A percentile compares a stretch with the other conserved stretches of the same genome.
These are phyloP conservation scores for Limulus polyphemus DNA, from an alignment of 2,888 invertebrate genomes.

Conservation along the genomic window DNA sequence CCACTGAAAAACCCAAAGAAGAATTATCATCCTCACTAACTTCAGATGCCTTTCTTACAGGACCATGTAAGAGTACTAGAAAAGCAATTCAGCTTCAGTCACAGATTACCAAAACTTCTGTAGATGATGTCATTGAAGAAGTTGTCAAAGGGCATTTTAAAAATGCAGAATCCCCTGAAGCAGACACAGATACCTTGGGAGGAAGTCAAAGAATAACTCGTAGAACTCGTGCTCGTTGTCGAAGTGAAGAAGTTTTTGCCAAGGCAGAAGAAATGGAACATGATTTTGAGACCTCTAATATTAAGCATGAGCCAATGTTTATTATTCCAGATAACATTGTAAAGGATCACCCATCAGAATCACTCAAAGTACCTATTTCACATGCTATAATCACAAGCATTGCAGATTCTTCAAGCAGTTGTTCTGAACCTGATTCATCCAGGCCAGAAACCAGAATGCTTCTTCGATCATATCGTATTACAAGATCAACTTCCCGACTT, in stretches of 20 bases:
- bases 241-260: constrained; percentile 22
- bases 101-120: constrained; percentile 52
- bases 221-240: constrained; percentile 21
- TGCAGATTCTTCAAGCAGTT: not conserved
- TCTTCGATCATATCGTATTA: constrained; percentile 21
- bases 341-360: not conserved
- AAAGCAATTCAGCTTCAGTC: constrained; percentile 27
- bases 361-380: not conserved
- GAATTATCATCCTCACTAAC: constrained; percentile 4
- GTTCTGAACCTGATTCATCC: not conserved
- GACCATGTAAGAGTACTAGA: constrained; percentile 21
- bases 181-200: constrained; percentile 2
- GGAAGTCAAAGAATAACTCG: constrained; percentile 11
- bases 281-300: constrained; percentile 1
- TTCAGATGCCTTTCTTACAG: not conserved
- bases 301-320: not conserved
- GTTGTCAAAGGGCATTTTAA: constrained; percentile 54
- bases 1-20: constrained; percentile 7
- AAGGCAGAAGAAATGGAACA: constrained; percentile 10
- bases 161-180: constrained; percentile 6
- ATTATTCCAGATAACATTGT: constrained; percentile 2
- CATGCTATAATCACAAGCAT: no score
- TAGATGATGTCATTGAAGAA: constrained; percentile 81
- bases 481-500: constrained; percentile 18
- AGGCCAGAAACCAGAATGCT: constrained; percentile 1